phyloP scores from a whole-genome alignment of 2,113 vertebrate genomes.

The Dasyurus viverrinus region DNA sequence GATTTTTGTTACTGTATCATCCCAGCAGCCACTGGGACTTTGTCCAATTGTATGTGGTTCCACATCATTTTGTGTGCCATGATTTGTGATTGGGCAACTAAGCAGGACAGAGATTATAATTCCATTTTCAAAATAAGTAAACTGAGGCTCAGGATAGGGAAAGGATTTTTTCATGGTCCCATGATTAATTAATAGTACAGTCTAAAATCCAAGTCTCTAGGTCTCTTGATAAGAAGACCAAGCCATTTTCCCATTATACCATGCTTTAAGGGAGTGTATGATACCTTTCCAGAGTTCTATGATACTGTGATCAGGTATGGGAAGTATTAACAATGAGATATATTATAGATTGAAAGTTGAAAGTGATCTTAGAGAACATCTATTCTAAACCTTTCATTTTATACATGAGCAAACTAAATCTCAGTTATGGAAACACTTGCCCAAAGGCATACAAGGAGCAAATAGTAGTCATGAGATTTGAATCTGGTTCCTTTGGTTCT shows the following conservation, averaged over 20 bases:
- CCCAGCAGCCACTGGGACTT: neutral
- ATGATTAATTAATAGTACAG: neutral
- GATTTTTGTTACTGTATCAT: neutral
- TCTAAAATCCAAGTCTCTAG: neutral
- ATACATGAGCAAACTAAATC: neutral
- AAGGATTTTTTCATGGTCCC: neutral
- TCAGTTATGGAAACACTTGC: neutral
- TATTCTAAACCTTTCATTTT: neutral
- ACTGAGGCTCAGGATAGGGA: neutral
- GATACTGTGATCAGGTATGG: neutral
- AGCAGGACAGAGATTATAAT: neutral
- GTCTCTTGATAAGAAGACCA: neutral
- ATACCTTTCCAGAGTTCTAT: neutral
- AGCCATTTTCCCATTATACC: neutral
- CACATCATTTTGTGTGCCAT: neutral
- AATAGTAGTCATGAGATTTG: neutral
- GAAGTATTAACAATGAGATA: neutral
- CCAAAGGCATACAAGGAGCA: neutral
- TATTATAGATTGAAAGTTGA: neutral
- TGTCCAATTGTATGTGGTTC: neutral
- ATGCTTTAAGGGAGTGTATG: neutral
- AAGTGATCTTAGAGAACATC: neutral
- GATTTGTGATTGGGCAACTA: neutral
- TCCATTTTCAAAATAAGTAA: neutral
- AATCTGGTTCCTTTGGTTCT: neutral